A percentile compares a stretch with the other conserved stretches of the same genome.
phyloP scores from a whole-genome alignment of 1,140 invertebrate genomes.

The Gryllus bimaculatus region DNA sequence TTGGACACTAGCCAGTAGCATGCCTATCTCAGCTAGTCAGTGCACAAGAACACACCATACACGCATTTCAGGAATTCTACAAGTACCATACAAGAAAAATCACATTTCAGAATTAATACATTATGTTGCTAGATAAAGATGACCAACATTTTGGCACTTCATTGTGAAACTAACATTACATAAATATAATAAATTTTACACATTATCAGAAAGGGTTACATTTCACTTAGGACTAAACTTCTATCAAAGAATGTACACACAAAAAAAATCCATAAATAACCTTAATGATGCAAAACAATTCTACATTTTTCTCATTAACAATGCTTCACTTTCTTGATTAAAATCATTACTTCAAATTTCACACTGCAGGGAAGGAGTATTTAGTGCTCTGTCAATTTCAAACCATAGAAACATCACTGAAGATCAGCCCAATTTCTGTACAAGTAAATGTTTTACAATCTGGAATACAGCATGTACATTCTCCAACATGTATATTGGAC shows the following conservation, averaged over 20 bases:
- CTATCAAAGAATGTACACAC: background rate
- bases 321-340: too few relatives aligned
- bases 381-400: background rate
- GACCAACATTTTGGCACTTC: conserved; percentile 1
- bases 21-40: too few relatives aligned
- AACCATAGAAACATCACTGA: background rate
- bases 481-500: background rate
- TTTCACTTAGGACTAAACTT: background rate
- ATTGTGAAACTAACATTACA: background rate
- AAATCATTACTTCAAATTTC: background rate
- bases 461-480: background rate
- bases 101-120: background rate
- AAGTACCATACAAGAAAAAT: background rate
- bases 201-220: background rate
- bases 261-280: background rate
- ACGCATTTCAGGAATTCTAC: background rate
- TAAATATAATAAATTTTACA: background rate
- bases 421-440: background rate
- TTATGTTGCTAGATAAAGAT: background rate
- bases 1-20: background rate
- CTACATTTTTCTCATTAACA: background rate
- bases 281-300: background rate
- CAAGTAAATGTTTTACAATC: background rate
- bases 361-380: background rate
- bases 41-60: background rate